Percentiles rank a stretch among this genome's conserved stretches.
Evolutionary conservation across 2,888 invertebrate species (phyloP).

Genomic region (Tachina grossa): DNA sequence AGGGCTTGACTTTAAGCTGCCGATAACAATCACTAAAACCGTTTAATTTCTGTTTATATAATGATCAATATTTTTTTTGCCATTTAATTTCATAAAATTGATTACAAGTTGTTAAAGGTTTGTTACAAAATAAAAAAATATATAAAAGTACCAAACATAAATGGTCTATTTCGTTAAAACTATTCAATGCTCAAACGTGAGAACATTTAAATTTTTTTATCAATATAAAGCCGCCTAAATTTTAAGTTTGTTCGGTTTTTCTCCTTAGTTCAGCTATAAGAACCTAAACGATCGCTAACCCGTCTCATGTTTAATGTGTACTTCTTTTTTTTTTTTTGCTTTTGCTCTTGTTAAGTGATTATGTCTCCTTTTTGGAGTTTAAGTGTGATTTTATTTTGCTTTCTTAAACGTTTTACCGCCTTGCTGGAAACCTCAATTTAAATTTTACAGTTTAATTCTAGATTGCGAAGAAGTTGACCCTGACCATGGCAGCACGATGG

Average conservation of each 20-base stretch:
- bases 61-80: slow-evolving; percentile 20
- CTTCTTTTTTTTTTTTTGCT: slow-evolving; percentile 5
- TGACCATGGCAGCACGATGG: slow-evolving; percentile 64
- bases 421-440: slow-evolving; percentile 31
- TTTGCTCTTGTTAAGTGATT: slow-evolving; percentile 58
- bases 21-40: slow-evolving; percentile 29
- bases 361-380: slow-evolving; percentile 49
- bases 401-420: slow-evolving; percentile 48
- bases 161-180: slow-evolving; percentile 20
- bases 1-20: not conserved
- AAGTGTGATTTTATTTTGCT: slow-evolving; percentile 50
- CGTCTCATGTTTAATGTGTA: not conserved
- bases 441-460: slow-evolving; percentile 66
- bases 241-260: not conserved
- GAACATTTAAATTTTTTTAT: slow-evolving; percentile 69
- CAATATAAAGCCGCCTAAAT: slow-evolving; percentile 41
- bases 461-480: slow-evolving; percentile 53
- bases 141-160: slow-evolving; percentile 6
- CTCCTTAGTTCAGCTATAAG: not conserved
- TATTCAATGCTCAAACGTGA: slow-evolving; percentile 66
- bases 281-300: slow-evolving; percentile 7
- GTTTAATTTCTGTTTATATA: slow-evolving; percentile 47
- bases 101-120: slow-evolving; percentile 55
- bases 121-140: not conserved
- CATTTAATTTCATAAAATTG: slow-evolving; percentile 59